Evolutionary conservation across 2,797 vertebrate genomes (phyloP).

Genomic region (Schizopygopsis pylzovi): DNA sequence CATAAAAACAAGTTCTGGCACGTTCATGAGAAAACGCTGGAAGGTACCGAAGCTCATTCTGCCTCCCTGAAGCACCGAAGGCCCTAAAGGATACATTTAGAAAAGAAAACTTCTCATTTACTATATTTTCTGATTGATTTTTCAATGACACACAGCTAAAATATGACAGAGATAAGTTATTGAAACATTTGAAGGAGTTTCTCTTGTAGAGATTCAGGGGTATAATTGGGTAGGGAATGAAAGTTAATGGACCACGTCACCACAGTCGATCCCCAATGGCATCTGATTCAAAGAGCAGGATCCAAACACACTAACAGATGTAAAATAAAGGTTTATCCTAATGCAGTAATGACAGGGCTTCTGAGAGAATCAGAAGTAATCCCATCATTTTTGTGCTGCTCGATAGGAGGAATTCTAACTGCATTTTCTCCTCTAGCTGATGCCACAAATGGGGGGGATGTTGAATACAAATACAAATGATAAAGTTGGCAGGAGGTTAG

Average conservation of each 20-base stretch:
- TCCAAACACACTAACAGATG: constrained; percentile 51
- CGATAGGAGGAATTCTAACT: constrained; percentile 5
- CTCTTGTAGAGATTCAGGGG: background rate
- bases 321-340: constrained; percentile 46
- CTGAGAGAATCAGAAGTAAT: constrained; percentile 49
- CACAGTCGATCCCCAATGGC: constrained; percentile 8
- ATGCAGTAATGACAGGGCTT: constrained; percentile 45
- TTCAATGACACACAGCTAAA: background rate
- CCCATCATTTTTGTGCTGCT: constrained; percentile 33
- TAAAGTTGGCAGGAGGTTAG: background rate
- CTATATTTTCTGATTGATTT: background rate
- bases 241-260: constrained; percentile 38
- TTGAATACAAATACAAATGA: background rate
- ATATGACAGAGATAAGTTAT: background rate
- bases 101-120: background rate
- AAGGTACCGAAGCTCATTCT: constrained; percentile 56
- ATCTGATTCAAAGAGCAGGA: constrained; percentile 44
- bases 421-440: background rate
- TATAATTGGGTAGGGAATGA: constrained; percentile 24
- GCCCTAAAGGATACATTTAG: background rate
- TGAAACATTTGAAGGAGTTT: background rate
- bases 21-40: constrained; percentile 51
- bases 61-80: constrained; percentile 33
- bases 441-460: background rate
- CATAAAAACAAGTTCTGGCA: constrained; percentile 68